Evolutionary conservation across 2,888 invertebrate genomes (phyloP).

Genomic region (Chaetogeoica ovagalla): DNA sequence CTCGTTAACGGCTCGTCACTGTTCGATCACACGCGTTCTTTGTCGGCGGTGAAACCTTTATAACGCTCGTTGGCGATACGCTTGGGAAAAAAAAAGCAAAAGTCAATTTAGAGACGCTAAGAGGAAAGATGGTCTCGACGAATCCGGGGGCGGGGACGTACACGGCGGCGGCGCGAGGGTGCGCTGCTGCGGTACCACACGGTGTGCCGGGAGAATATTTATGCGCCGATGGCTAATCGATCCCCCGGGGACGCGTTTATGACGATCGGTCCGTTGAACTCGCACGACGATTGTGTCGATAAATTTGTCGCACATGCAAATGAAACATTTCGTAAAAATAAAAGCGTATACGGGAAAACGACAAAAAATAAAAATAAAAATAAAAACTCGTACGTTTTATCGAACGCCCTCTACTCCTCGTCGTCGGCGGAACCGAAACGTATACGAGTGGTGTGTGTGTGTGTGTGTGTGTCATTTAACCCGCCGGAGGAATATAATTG

Average conservation of each 20-base stretch:
- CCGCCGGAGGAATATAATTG: constrained; percentile 48
- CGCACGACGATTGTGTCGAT: constrained; percentile 31
- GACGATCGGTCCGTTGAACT: constrained; percentile 50
- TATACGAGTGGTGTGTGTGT: neutral
- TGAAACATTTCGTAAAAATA: constrained; percentile 37
- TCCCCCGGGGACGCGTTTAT: constrained; percentile 48
- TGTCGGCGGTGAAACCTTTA: too few species aligned
- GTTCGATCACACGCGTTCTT: too few species aligned
- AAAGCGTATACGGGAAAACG: neutral
- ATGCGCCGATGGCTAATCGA: constrained; percentile 50
- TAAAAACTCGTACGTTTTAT: constrained; percentile 21
- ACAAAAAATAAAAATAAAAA: neutral
- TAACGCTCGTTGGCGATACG: too few species aligned
- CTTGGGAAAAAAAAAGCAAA: constrained; percentile 5
- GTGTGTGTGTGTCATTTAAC: constrained; percentile 14
- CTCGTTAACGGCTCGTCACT: too few species aligned
- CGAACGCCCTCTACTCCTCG: neutral
- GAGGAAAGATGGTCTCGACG: too few species aligned
- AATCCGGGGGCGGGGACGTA: too few species aligned
- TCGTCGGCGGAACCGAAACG: neutral
- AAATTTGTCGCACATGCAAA: constrained; percentile 47
- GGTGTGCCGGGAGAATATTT: constrained; percentile 13
- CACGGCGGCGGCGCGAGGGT: too few species aligned
- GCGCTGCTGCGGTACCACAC: too few species aligned
- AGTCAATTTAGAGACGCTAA: neutral